Base-by-base conservation (phyloP, 2,888 invertebrate species). In the Drosophila birchii region DNA sequence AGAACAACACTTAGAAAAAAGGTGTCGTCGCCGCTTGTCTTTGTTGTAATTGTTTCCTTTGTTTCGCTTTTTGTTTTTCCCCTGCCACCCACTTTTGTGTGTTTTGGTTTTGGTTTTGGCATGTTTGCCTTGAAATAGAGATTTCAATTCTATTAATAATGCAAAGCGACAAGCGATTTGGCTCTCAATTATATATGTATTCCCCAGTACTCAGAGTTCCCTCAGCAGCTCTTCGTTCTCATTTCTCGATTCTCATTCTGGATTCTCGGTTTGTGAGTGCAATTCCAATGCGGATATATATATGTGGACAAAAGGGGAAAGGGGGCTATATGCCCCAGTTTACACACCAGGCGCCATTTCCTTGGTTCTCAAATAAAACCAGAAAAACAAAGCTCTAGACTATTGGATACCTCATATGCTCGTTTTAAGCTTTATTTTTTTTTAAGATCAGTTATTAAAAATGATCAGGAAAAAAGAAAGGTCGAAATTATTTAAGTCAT, bases 121-220 rank as follows among this genome's bases (percentile, higher is more conserved):
- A 49, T 53, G 51, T 44, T 74, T 39, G 76, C 63, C 58, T 70
- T 70, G 78, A 62, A 85, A 78, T 81, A 72, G 58, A 81, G 86
- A 86, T 83, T 86, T 86, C 63, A 74, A 76, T 75, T 83, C 86
- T 84, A 84, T 84, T 79, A 86, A 84, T 84, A 84, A 79, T 86
- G 78, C 63, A 81, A 59, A 53, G 54, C 70, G 62, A 57, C 72
- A 72, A 43, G 51, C 54, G 59, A 54, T 70, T 68, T 36, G 59
- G 14, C 49, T 69, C 60, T 69, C 60, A 60, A 61, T 29, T 29
- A 29, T 29, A 29, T 7, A 29, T 29, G 8, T 66, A 61, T 66
- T 66, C 51, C 51, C 51, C 39, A 49, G 34, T 49, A 20, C 49
- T 49, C 49, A 8, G 51, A 29, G 47, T 36, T 64, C 20, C 34